Evolutionary conservation across 2,113 vertebrate genomes (phyloP).

Genomic region (Gobiocypris rarus): DNA sequence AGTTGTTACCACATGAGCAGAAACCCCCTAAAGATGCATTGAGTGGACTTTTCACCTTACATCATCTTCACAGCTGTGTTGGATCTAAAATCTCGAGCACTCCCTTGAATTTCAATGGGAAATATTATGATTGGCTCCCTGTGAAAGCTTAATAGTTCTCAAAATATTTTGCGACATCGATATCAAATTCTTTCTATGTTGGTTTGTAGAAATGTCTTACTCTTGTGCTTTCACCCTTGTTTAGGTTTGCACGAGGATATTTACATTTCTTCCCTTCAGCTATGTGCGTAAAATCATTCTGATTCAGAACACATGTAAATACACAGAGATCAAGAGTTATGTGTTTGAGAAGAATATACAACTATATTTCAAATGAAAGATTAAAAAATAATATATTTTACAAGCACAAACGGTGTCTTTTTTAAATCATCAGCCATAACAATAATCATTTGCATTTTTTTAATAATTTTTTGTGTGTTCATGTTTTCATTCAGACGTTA

Average conservation of each 20-base stretch:
- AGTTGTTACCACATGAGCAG: neutral
- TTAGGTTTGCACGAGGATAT: slow-evolving; percentile 23
- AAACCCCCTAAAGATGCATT: neutral
- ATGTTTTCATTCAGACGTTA: neutral
- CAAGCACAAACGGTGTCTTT: slow-evolving; percentile 10
- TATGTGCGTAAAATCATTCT: slow-evolving; percentile 12
- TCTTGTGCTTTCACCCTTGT: slow-evolving; percentile 23
- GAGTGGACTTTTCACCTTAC: slow-evolving; percentile 37
- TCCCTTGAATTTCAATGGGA: slow-evolving; percentile 14
- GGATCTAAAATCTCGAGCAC: slow-evolving; percentile 21
- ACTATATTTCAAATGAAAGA: slow-evolving; percentile 32
- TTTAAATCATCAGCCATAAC: neutral
- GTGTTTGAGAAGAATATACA: slow-evolving; percentile 29
- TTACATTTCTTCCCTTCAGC: slow-evolving; percentile 27
- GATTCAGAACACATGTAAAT: slow-evolving; percentile 33
- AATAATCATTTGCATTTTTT: neutral
- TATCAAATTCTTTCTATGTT: slow-evolving; percentile 34
- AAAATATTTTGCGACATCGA: slow-evolving; percentile 31
- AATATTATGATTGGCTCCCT: slow-evolving; percentile 43
- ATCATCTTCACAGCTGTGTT: slow-evolving; percentile 35
- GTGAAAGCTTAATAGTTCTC: slow-evolving; percentile 33
- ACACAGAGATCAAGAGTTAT: slow-evolving; percentile 3
- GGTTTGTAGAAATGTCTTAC: slow-evolving; percentile 37
- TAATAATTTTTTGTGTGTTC: neutral
- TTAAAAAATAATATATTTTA: neutral